A percentile compares a stretch with the other conserved stretches of the same genome.
Conservation (phyloP, 2,113 vertebrate genomes). For the Jaculus jaculus region DNA sequence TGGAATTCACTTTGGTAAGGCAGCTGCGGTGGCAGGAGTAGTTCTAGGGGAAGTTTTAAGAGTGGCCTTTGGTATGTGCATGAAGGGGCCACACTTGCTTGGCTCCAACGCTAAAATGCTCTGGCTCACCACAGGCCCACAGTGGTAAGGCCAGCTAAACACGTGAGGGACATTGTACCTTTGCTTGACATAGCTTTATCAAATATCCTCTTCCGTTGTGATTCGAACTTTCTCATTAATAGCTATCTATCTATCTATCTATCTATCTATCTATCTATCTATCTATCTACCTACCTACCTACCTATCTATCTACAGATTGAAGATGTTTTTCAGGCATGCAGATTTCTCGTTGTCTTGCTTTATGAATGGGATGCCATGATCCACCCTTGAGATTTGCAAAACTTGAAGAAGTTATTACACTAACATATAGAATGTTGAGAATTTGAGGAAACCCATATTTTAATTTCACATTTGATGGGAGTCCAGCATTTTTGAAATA, state of each 20-base stretch:
- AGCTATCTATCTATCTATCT: neutral
- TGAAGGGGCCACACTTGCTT: no score
- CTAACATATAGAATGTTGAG: neutral
- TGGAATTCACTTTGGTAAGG: neutral
- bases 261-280: no score
- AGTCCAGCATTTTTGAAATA: neutral
- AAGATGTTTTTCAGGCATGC: neutral
- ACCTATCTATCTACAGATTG: neutral
- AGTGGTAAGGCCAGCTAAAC: no score
- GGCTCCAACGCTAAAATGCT: neutral
- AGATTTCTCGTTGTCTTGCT: neutral
- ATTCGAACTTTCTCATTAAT: conserved; percentile 8
- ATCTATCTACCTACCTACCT: no score
- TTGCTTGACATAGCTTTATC: no score
- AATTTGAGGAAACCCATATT: neutral
- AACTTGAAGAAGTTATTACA: neutral
- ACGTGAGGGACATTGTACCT: no score
- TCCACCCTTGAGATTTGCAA: neutral
- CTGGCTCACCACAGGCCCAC: neutral
- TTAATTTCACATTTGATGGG: neutral
- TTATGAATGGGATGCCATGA: neutral
- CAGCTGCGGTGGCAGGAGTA: neutral
- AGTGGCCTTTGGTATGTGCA: neutral
- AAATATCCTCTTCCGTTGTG: neutral
- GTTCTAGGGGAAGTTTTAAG: neutral